phyloP scores from a whole-genome alignment of 2,113 vertebrate species.

The Sminthopsis crassicaudata region DNA sequence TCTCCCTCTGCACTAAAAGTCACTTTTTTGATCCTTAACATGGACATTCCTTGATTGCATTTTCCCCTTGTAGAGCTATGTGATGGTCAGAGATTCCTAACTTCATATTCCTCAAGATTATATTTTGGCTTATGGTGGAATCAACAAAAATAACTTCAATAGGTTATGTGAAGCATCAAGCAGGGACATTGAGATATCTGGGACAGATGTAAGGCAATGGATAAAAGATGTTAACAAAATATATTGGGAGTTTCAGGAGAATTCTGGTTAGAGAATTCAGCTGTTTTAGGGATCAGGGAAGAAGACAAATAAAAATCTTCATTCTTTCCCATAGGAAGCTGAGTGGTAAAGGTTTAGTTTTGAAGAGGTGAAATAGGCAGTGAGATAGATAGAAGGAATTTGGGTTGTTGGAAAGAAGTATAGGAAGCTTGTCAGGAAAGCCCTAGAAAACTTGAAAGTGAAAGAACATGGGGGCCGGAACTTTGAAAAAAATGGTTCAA shows the following conservation, averaged over 20 bases:
- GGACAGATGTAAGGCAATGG: background rate
- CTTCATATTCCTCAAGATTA: background rate
- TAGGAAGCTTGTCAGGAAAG: background rate
- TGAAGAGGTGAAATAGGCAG: background rate
- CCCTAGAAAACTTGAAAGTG: background rate
- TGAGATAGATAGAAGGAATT: background rate
- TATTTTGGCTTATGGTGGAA: background rate
- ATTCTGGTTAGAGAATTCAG: background rate
- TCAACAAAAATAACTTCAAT: background rate
- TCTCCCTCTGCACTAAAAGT: background rate
- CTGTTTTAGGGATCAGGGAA: slow-evolving; percentile 29
- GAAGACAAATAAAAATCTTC: slow-evolving; percentile 27
- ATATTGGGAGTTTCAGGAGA: background rate
- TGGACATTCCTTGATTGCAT: background rate
- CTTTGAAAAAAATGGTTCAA: background rate
- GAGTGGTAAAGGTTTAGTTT: background rate
- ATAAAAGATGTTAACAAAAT: background rate
- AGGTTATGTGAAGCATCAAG: background rate
- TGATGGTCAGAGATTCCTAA: background rate
- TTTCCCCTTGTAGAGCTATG: background rate
- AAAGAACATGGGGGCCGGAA: background rate
- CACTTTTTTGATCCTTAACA: background rate
- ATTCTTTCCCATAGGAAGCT: background rate
- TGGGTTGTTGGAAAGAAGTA: background rate
- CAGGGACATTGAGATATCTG: slow-evolving; percentile 10